Percentiles rank a stretch among this genome's conserved stretches.
Conservation (phyloP, 2,888 invertebrate species). For the Lamellibrachia satsuma region DNA sequence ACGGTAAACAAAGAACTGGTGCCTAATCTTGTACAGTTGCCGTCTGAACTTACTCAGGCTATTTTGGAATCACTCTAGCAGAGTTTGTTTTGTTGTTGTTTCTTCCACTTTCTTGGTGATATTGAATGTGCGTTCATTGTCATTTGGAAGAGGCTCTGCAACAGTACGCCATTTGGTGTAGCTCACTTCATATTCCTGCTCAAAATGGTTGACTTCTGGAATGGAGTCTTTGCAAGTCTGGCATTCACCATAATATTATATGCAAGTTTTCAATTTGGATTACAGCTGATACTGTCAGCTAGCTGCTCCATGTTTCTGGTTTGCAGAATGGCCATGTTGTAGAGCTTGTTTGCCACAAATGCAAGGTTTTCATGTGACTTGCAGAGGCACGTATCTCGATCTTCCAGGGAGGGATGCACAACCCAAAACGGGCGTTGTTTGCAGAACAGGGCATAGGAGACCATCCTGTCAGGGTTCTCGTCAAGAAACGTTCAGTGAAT, state of each 20-base stretch:
- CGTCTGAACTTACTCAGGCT: too few relatives aligned
- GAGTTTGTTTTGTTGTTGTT: too few relatives aligned
- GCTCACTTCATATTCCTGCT: not conserved
- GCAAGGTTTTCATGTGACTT: constrained; percentile 14
- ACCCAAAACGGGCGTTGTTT: constrained; percentile 19
- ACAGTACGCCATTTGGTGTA: not conserved
- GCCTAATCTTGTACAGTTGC: not conserved
- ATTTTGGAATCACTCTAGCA: too few relatives aligned
- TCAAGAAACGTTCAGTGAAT: not conserved
- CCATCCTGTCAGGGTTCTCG: not conserved
- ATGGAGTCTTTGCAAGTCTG: not conserved
- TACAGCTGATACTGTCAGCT: not conserved
- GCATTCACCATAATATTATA: not conserved
- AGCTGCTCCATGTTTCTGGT: not conserved
- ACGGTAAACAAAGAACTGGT: not conserved
- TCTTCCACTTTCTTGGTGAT: too few relatives aligned
- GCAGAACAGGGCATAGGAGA: not conserved
- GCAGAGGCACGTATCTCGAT: constrained; percentile 18
- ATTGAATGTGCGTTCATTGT: too few relatives aligned
- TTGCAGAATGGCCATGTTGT: not conserved
- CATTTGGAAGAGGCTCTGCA: not conserved
- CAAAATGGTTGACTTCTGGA: not conserved
- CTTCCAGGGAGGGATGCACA: not conserved
- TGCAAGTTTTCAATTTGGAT: not conserved
- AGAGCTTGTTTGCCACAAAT: not conserved